Conservation (phyloP, 2,113 vertebrate species). For the Corythornis madagascariensis region DNA sequence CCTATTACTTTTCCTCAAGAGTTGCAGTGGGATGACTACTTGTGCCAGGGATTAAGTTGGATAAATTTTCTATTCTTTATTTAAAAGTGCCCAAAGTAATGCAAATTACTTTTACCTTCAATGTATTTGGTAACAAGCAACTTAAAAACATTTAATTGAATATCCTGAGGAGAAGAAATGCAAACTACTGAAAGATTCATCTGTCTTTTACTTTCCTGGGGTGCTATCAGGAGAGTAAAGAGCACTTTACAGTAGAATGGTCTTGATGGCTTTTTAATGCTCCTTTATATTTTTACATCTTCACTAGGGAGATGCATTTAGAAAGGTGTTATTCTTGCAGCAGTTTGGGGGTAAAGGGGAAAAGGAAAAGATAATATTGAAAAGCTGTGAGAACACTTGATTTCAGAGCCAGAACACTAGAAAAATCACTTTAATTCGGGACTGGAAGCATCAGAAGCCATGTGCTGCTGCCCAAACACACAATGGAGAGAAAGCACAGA, state of each 20-base stretch:
- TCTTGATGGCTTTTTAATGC: constrained; percentile 36
- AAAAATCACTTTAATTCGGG: not conserved
- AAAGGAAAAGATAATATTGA: not conserved
- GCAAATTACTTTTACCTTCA: not conserved
- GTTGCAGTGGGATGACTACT: not conserved
- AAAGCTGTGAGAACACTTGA: not conserved
- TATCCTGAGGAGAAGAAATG: not conserved
- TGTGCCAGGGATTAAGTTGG: constrained; percentile 21
- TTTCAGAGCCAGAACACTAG: not conserved
- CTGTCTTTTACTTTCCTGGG: not conserved
- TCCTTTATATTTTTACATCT: not conserved
- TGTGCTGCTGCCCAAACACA: not conserved
- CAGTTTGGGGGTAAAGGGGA: not conserved
- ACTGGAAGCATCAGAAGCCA: not conserved
- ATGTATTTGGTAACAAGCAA: not conserved
- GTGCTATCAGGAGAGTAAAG: not conserved
- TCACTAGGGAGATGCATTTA: not conserved
- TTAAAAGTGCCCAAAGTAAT: not conserved
- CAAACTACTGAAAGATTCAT: not conserved
- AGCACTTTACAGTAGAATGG: not conserved
- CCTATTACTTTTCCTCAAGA: constrained; percentile 3
- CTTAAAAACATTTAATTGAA: constrained; percentile 5
- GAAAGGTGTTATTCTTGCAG: not conserved
- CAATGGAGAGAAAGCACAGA: not conserved
- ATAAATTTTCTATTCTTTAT: not conserved